Evolutionary conservation across 1,140 invertebrate species (phyloP), one percentile per base, ranked within the genome.

Genomic region (Drosophila triauraria): DNA sequence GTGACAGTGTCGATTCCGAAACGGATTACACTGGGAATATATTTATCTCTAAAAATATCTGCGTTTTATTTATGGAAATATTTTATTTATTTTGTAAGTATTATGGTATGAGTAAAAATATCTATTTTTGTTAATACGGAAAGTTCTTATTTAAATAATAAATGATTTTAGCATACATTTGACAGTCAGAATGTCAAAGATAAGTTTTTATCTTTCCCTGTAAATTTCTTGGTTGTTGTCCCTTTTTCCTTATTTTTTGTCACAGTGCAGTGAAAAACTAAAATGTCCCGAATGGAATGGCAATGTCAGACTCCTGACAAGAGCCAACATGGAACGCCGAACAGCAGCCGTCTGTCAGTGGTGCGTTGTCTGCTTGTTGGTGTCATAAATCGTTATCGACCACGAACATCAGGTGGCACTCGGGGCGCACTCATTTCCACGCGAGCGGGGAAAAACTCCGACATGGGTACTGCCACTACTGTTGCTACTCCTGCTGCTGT

Each of bases 341-440:
- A 65, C 75, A 74, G 60, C 72, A 70, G 82, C 59, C 62, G 77
- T 74, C 58, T 69, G 64, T 54, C 75, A 58, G 38, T 74, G 60
- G 25, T 76, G 67, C 42, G 79, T 79, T 59, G 63, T 43, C 46
- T 70, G 67, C 46, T 76, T 83, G 62, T 51, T 78, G 84, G 84
- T 91, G 84, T 88, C 88, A 91, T 91, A 91, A 91, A 91, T 91
- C 85, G 90, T 91, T 91, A 91, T 91, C 90, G 90, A 84, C 85
- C 85, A 84, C 90, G 79, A 90, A 85, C 90, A 91, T 91, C 90
- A 91, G 90, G 90, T 91, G 90, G 80, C 78, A 90, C 82, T 80
- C 78, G 75, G 72, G 76, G 77, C 77, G 83, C 79, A 77, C 78
- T 80, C 80, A 74, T 82, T 77, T 75, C 69, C 69, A 65, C 68